Percentiles rank a stretch among this genome's conserved stretches.
Evolutionary conservation across 2,888 invertebrate species (phyloP).

Genomic region (Mycalesis mineus): DNA sequence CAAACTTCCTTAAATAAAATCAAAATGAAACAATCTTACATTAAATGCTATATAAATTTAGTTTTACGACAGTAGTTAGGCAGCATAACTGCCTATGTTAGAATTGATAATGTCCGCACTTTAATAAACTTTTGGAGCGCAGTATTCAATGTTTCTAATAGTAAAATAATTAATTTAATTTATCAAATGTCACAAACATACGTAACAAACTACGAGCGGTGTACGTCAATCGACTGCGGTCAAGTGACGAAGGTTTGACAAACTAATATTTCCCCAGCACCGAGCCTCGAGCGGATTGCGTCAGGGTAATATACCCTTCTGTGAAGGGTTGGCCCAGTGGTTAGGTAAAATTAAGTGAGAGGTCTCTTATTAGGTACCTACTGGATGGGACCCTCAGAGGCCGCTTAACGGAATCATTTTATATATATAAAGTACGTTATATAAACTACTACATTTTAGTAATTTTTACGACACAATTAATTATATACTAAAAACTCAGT

Average conservation of each 20-base stretch:
- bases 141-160: too few species aligned
- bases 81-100: too few species aligned
- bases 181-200: neutral
- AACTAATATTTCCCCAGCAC: conserved; percentile 2
- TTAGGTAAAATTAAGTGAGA: neutral
- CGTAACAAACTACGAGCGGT: neutral
- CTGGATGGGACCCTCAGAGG: neutral
- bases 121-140: too few species aligned
- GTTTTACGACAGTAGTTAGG: too few species aligned
- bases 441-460: neutral
- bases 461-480: too few species aligned
- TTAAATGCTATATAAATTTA: too few species aligned
- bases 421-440: too few species aligned
- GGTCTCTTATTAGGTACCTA: neutral
- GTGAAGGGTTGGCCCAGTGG: neutral
- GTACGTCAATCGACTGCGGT: conserved; percentile 1
- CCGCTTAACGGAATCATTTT: neutral
- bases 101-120: too few species aligned
- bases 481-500: too few species aligned
- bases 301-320: conserved; percentile 3
- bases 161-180: too few species aligned
- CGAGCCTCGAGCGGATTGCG: neutral
- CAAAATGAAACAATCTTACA: too few species aligned
- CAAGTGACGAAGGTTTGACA: conserved; percentile 9
- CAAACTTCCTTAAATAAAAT: too few species aligned